Percentiles rank a stretch among this genome's conserved stretches.
phyloP scores from a whole-genome alignment of 1,140 invertebrate genomes.

The Dolichoris vasculosae region DNA sequence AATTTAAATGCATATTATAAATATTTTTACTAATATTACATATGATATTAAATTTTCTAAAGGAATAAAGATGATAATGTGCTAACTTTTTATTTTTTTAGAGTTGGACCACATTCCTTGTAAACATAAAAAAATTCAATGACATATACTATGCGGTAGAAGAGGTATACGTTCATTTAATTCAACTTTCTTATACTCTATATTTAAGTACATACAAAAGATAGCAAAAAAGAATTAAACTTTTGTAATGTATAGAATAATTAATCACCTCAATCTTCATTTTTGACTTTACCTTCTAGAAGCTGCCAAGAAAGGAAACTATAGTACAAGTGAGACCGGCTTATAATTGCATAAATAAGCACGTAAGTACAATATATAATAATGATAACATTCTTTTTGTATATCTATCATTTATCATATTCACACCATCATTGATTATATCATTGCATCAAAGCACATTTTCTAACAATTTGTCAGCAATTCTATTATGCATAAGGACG shows the following conservation, averaged over 20 bases:
- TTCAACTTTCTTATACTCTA: background rate
- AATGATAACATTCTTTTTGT: too few relatives aligned
- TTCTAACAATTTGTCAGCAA: too few relatives aligned
- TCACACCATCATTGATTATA: background rate
- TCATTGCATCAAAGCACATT: too few relatives aligned
- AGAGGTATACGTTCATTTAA: constrained; percentile 57
- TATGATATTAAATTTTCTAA: too few relatives aligned
- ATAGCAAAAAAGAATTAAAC: background rate
- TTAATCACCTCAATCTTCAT: constrained; percentile 20
- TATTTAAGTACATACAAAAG: background rate
- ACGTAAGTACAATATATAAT: constrained; percentile 64
- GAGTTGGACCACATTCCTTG: constrained; percentile 54
- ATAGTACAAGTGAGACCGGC: constrained; percentile 66
- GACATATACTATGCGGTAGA: constrained; percentile 58
- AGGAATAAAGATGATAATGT: background rate
- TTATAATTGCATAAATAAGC: constrained; percentile 70
- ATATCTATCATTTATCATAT: too few relatives aligned
- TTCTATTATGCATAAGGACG: too few relatives aligned
- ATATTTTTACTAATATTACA: too few relatives aligned
- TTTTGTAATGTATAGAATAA: background rate
- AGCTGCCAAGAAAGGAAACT: constrained; percentile 68
- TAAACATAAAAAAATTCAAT: constrained; percentile 57
- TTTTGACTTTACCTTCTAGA: constrained; percentile 54
- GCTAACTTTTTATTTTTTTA: constrained; percentile 39
- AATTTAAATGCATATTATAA: too few relatives aligned